Evolutionary conservation across 2,113 vertebrate species (phyloP).

Genomic region (Calypte anna): DNA sequence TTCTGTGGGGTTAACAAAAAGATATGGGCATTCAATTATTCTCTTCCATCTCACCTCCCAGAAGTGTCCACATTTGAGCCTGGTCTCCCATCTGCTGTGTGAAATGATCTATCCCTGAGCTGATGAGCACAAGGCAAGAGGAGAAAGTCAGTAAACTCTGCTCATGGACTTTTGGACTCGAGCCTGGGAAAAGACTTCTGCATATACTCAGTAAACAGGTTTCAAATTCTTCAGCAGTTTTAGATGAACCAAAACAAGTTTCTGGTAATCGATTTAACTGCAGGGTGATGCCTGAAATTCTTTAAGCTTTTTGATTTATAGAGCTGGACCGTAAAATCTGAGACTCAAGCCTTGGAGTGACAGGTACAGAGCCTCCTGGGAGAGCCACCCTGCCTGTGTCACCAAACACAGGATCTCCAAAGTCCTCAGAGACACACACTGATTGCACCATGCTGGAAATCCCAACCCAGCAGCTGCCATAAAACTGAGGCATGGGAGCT

Average conservation of each 20-base stretch:
- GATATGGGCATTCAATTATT: not conserved
- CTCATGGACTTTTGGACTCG: not conserved
- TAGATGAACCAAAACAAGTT: not conserved
- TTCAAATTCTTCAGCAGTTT: not conserved
- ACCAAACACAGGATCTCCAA: not conserved
- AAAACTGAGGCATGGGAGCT: not conserved
- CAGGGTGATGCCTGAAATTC: not conserved
- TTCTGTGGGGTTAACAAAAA: not conserved
- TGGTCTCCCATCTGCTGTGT: not conserved
- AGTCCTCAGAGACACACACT: rapidly evolving
- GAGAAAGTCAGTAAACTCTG: not conserved
- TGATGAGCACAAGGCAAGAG: not conserved
- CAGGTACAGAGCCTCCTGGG: not conserved
- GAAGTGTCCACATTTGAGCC: not conserved
- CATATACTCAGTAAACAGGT: not conserved
- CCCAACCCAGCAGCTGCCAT: not conserved
- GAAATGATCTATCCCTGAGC: not conserved
- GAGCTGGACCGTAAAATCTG: not conserved
- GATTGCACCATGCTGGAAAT: not conserved
- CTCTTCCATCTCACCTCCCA: not conserved
- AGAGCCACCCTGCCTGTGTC: not conserved
- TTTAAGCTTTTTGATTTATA: not conserved
- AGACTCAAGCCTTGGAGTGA: not conserved
- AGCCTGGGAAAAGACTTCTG: not conserved
- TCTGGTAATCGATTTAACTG: not conserved